phyloP scores from a whole-genome alignment of 2,797 vertebrate species.

The Sebastes glaucus region DNA sequence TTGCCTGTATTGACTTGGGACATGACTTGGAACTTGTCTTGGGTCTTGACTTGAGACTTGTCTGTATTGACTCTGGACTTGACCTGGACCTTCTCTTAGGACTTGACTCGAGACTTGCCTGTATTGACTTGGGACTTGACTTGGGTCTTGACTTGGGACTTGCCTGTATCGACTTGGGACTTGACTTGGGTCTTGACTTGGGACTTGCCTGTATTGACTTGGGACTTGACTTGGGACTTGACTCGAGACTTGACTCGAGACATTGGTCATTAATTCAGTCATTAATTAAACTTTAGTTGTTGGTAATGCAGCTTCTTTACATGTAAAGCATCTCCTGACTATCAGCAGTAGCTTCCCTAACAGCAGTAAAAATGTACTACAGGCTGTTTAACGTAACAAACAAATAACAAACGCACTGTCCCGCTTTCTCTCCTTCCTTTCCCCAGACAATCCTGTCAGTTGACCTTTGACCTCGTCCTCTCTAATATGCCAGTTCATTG shows the following conservation, averaged over 20 bases:
- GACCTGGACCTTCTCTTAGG: no score
- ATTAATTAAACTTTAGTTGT: not conserved
- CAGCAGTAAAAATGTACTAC: not conserved
- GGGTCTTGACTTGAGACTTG: accelerated
- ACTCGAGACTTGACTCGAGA: no score
- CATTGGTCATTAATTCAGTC: no score
- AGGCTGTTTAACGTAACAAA: not conserved
- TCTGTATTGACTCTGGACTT: no score
- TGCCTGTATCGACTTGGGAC: no score
- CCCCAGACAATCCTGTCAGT: not conserved
- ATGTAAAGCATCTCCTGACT: not conserved
- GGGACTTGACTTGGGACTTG: no score
- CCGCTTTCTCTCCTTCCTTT: not conserved
- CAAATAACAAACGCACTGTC: not conserved
- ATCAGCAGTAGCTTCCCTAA: not conserved
- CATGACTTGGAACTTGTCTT: no score
- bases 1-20: no score
- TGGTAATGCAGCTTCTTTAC: not conserved
- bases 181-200: no score
- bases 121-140: no score
- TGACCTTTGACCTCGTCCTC: constrained; percentile 33
- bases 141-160: accelerated
- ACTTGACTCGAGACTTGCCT: no score
- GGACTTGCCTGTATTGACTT: no score
- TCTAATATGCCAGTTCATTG: not conserved